phyloP scores from a whole-genome alignment of 2,113 vertebrate genomes.

The Cephalopholis sonnerati region DNA sequence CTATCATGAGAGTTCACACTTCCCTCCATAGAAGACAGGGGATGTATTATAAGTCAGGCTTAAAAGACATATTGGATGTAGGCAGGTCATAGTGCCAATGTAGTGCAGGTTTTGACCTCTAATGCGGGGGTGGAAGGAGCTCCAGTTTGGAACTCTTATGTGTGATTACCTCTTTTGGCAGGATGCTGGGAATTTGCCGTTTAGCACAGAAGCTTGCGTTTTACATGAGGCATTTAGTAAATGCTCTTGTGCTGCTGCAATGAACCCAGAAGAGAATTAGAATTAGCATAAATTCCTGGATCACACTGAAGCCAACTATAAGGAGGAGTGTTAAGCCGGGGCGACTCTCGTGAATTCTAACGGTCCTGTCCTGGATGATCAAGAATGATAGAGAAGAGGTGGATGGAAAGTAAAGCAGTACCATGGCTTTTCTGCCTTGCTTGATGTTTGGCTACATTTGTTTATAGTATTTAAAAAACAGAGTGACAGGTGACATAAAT shows the following conservation, averaged over 20 bases:
- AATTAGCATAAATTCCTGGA: conserved; percentile 33
- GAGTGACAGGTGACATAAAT: not conserved
- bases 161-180: conserved; percentile 31
- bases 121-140: conserved; percentile 6
- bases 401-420: not conserved
- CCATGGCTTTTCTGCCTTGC: not conserved
- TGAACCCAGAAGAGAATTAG: conserved; percentile 1
- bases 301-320: not conserved
- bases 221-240: conserved; percentile 26
- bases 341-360: not conserved
- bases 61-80: conserved; percentile 18
- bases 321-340: conserved; percentile 7
- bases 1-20: conserved; percentile 53
- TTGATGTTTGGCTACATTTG: not conserved
- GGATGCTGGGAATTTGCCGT: conserved; percentile 32
- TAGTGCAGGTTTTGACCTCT: conserved; percentile 16
- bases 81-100: conserved; percentile 5
- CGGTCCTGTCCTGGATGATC: conserved; percentile 1
- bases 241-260: conserved; percentile 19
- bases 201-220: conserved; percentile 30
- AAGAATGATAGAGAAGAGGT: not conserved
- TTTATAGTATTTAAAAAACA: not conserved
- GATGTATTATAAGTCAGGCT: conserved; percentile 39
- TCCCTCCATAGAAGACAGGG: conserved; percentile 24
- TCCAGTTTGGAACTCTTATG: not conserved